Conservation (phyloP, 2,113 vertebrate species). For the Choloepus hoffmanni region DNA sequence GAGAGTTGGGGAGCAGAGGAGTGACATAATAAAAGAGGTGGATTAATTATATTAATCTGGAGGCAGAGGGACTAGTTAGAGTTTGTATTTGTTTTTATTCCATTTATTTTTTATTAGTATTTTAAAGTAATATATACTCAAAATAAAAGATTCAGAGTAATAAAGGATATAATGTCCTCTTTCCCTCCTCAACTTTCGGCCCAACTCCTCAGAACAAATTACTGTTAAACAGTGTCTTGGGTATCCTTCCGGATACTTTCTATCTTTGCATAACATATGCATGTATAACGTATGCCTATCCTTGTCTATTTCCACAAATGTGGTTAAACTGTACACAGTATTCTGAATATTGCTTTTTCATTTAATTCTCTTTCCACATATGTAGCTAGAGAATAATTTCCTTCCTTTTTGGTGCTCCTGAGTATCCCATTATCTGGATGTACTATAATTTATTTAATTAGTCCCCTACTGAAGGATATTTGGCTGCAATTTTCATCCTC, state of each 20-base stretch:
- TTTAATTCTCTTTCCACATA: background rate
- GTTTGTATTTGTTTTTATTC: constrained; percentile 40
- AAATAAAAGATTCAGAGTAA: constrained; percentile 7
- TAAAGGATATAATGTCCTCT: background rate
- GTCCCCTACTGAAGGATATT: background rate
- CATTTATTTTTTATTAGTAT: background rate
- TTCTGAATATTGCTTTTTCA: background rate
- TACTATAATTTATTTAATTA: background rate
- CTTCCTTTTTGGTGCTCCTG: background rate
- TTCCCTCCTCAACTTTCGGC: background rate
- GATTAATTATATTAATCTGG: background rate
- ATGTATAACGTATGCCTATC: background rate
- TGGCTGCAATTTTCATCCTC: constrained; percentile 7
- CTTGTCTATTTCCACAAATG: background rate
- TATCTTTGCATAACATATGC: background rate
- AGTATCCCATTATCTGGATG: background rate
- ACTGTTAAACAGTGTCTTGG: background rate
- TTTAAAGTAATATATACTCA: background rate
- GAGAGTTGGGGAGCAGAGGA: background rate
- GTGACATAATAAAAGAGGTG: background rate
- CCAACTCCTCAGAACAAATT: background rate
- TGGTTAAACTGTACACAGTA: background rate
- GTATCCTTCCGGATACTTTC: background rate
- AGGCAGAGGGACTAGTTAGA: background rate
- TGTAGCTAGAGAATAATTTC: background rate